Base-by-base conservation (phyloP, 2,113 vertebrate genomes). In the Lamprotornis superbus region DNA sequence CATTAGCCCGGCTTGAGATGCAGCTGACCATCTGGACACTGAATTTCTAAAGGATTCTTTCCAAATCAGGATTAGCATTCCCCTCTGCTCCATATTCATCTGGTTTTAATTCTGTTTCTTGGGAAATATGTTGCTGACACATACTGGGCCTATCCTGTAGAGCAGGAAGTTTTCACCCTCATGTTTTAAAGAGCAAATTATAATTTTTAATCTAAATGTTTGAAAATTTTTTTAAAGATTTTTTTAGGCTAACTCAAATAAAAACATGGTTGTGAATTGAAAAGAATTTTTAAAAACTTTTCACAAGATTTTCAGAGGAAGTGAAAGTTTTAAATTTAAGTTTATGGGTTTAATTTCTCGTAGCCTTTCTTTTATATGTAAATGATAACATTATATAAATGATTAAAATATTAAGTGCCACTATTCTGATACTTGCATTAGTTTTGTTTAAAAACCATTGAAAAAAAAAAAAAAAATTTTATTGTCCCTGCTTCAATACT, bases 341-440 rank as follows among this genome's bases (percentile, higher is more conserved):
- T 50, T 95, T 91, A 88, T 68, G 49, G n/a, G 47, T 89, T 85
- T 93, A 94, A 83, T 89, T 85, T 91, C 50, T 95, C 78, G 92
- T 7, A 93, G 70, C 40, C 76, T 87, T 75, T 83, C 77, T 92
- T 96, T 90, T 67, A 89, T 90, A 79, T 70, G 65, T 83, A 94
- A 94, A 95, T 42, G 12, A 63, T 77, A 85, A 63, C 49, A 53
- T 91, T 82, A 79, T 55, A 93, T 85, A 81, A 81, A 74, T 95
- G 61, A 93, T 78, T 49, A 73, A 97, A 94, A 97, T 67, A 57
- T 93, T 83, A 92, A 80, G 49, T 93, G 55, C 28, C 33, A 70
- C 86, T 86, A 74, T 70, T 79, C n/a, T 69, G 33, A 65, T 83
- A 71, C 8, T 91, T 91, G 46, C 80, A 87, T 82, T 97, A 78